These are phyloP conservation scores for Oligia fasciuncula DNA, from an alignment of 2,888 invertebrate species.

Conservation along the genomic window DNA sequence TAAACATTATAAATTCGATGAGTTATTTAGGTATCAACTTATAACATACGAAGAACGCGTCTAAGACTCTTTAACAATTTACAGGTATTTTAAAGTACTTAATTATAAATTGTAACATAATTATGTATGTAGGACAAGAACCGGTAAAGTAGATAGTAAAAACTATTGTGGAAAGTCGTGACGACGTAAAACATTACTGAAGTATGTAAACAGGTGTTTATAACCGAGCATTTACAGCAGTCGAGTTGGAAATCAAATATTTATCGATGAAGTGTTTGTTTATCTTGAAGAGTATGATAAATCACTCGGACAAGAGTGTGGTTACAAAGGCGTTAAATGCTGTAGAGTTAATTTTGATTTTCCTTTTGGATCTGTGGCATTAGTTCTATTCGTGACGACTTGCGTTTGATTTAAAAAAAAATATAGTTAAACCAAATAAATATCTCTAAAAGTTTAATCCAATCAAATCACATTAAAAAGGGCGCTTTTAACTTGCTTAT, in stretches of 20 bases:
- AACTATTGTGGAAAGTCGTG: constrained; percentile 74
- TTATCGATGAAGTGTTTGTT: constrained; percentile 44
- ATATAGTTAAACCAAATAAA: background rate
- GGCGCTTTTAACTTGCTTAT: constrained; percentile 10
- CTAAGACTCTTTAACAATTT: constrained; percentile 28
- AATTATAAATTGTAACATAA: constrained; percentile 32
- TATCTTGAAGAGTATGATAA: constrained; percentile 35
- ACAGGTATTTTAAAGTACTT: constrained; percentile 19
- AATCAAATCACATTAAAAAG: constrained; percentile 8
- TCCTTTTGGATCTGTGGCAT: background rate
- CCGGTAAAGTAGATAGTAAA: constrained; percentile 41
- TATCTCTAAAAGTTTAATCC: background rate
- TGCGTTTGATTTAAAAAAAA: background rate
- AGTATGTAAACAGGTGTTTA: constrained; percentile 70
- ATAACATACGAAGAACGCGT: constrained; percentile 12
- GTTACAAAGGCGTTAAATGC: constrained; percentile 24
- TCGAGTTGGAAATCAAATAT: constrained; percentile 42
- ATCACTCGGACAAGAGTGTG: constrained; percentile 36
- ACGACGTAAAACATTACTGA: constrained; percentile 68
- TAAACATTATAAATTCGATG: constrained; percentile 16
- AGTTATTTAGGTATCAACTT: constrained; percentile 8
- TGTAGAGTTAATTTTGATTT: constrained; percentile 16
- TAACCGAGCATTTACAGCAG: constrained; percentile 35
- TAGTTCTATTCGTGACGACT: background rate
- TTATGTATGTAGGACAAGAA: constrained; percentile 10